Conservation (phyloP, 2,888 invertebrate genomes). For the Dendrolimus houi region DNA sequence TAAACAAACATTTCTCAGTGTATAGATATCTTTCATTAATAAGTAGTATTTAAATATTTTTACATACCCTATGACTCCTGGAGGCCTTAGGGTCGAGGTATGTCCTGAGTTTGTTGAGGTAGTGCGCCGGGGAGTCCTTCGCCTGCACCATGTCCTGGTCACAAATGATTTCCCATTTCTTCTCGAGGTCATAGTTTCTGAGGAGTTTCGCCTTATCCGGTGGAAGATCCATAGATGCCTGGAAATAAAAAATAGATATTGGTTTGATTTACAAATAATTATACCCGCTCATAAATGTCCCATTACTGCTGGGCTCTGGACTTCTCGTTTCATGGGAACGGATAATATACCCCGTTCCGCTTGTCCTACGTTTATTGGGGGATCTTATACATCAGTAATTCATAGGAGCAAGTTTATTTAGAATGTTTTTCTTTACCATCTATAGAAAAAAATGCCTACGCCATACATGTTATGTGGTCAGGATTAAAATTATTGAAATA, state of each 20-base stretch:
- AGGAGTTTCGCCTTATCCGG: slow-evolving; percentile 98
- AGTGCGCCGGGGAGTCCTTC: slow-evolving; percentile 98
- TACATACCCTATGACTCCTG: slow-evolving; percentile 93
- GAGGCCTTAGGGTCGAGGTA: slow-evolving; percentile 98
- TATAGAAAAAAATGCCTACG: too few species aligned
- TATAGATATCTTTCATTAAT: too few species aligned
- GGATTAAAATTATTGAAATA: too few species aligned
- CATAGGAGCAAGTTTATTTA: not conserved
- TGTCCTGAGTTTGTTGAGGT: slow-evolving; percentile 95
- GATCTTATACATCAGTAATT: not conserved
- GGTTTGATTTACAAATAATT: too few species aligned
- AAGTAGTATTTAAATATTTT: too few species aligned
- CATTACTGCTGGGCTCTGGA: too few species aligned
- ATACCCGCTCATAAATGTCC: too few species aligned
- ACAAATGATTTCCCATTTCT: slow-evolving; percentile 99
- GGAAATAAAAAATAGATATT: slow-evolving; percentile 42
- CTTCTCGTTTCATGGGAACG: too few species aligned
- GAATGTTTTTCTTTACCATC: too few species aligned
- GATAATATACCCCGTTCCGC: too few species aligned
- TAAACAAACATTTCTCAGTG: too few species aligned
- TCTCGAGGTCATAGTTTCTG: slow-evolving; percentile 96
- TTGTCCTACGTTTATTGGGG: not conserved
- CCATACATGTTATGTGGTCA: too few species aligned
- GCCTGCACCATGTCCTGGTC: slow-evolving; percentile 99
- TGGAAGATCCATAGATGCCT: slow-evolving; percentile 99